These are phyloP conservation scores for Drosophila prosaltans DNA, from an alignment of 1,140 invertebrate genomes.

Conservation along the genomic window DNA sequence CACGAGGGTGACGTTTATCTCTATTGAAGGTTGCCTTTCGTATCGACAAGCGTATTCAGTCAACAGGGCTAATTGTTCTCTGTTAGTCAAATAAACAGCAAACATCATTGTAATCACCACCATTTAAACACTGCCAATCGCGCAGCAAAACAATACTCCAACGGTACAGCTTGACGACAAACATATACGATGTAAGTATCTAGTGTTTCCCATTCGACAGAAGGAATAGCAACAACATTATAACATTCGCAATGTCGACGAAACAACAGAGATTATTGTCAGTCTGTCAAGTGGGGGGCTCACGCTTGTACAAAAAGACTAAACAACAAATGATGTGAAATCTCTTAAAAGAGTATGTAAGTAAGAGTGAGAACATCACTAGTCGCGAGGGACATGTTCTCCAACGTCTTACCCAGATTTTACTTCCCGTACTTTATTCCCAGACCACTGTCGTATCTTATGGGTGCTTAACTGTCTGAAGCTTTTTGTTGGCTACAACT, in stretches of 20 bases:
- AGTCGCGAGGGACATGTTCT: constrained; percentile 33
- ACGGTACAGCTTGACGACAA: constrained; percentile 14
- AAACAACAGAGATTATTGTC: constrained; percentile 67
- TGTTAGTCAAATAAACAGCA: constrained; percentile 39
- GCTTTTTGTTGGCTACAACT: constrained; percentile 54
- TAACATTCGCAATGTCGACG: constrained; percentile 52
- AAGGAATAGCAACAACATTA: constrained; percentile 35
- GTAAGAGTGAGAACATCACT: constrained; percentile 18
- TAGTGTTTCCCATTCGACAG: neutral
- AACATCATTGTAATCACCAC: constrained; percentile 58
- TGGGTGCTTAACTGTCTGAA: constrained; percentile 30
- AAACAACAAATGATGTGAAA: constrained; percentile 70
- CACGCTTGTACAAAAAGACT: constrained; percentile 56
- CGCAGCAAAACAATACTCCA: constrained; percentile 40
- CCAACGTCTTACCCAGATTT: constrained; percentile 23
- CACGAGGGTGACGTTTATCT: constrained; percentile 15
- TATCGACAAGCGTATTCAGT: constrained; percentile 21
- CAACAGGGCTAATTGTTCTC: constrained; percentile 51
- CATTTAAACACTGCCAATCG: constrained; percentile 63
- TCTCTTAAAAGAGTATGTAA: constrained; percentile 51
- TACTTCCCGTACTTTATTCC: constrained; percentile 7
- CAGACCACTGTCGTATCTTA: constrained; percentile 50
- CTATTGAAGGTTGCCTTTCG: constrained; percentile 19
- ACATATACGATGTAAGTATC: neutral
- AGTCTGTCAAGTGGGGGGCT: constrained; percentile 40